A percentile compares a stretch with the other conserved stretches of the same genome.
phyloP scores from a whole-genome alignment of 23 tunicate species.

The Ciona savignyi region DNA sequence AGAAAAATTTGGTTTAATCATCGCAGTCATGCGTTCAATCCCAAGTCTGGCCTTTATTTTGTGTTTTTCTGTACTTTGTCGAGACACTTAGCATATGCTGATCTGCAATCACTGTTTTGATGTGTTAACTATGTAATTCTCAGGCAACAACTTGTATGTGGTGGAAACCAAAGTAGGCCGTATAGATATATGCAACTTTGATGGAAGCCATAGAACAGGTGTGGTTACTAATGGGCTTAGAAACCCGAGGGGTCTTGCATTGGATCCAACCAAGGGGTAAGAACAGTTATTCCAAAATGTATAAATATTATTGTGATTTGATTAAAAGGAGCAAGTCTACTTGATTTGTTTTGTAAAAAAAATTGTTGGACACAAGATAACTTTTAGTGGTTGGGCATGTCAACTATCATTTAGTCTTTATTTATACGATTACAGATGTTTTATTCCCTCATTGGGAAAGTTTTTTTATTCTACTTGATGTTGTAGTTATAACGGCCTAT shows the following conservation, averaged over 20 bases:
- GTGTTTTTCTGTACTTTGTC: no score
- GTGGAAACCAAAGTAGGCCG: constrained; percentile 67
- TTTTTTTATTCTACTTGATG: no score
- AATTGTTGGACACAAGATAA: no score
- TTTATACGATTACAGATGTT: no score
- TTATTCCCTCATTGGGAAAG: no score
- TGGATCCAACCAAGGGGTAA: constrained; percentile 73
- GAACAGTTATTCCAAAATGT: background rate
- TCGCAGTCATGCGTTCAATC: no score
- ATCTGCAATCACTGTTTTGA: no score
- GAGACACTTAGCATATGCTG: no score
- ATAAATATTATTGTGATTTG: background rate
- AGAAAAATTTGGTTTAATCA: background rate
- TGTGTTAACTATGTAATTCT: background rate
- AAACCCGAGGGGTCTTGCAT: constrained; percentile 60
- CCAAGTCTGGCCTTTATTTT: no score
- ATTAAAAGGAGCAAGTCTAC: background rate
- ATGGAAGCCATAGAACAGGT: constrained; percentile 49
- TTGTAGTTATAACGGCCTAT: no score
- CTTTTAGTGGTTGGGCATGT: background rate
- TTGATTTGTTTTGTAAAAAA: background rate
- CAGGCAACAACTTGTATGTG: constrained; percentile 57
- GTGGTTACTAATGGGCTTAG: constrained; percentile 46
- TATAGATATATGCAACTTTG: constrained; percentile 58
- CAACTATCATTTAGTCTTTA: background rate